Base-by-base conservation (phyloP, 2,888 invertebrate species). In the Zootermopsis nevadensis region DNA sequence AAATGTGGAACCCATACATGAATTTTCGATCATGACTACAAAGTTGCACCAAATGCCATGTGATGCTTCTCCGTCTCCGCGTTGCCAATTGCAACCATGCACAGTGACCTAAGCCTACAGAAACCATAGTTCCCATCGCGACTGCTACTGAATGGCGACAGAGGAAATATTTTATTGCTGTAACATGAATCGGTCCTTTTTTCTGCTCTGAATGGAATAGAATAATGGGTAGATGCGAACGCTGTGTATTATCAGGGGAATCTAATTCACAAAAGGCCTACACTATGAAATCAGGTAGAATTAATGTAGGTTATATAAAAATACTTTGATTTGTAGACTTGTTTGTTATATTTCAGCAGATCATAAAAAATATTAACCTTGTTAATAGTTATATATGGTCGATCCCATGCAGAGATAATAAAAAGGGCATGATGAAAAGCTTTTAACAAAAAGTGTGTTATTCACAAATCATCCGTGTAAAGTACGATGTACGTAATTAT, bases 261-360 rank as follows among this genome's bases (percentile, higher is more conserved):
- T 38, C 74, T 30, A 74, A 74, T 74, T 38, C 74, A 42, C 38
- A 38, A 38, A 74, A 74, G 74, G 74, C n/a, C 27, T 74, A 35
- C 72, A 38, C 66, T 66, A 66, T 79, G 79, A 79, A 79, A 60
- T 79, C 79, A 79, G 79, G 79, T 79, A 79, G 79, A 79, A 79
- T 79, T 79, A 79, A 66, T 79, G 38, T 60, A 31, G 33, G n/a
- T 35, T 31, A 27, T 48, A 69, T 3, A 79, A 79, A 79, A 79
- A 35, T 27, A 38, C 66, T 66, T 79, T 79, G 79, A 79, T 79
- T 79, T 79, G 79, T 79, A 35, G 79, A 79, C 66, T 66, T 60
- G 35, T 60, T 30, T 79, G 35, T 66, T 35, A 79, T 35, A 66
- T 79, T 79, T 66, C 79, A 35, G 79, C 66, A 79, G 48, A 60